These are phyloP conservation scores for Tenthredo mesomela DNA, from an alignment of 2,888 invertebrate genomes.

Conservation along the genomic window DNA sequence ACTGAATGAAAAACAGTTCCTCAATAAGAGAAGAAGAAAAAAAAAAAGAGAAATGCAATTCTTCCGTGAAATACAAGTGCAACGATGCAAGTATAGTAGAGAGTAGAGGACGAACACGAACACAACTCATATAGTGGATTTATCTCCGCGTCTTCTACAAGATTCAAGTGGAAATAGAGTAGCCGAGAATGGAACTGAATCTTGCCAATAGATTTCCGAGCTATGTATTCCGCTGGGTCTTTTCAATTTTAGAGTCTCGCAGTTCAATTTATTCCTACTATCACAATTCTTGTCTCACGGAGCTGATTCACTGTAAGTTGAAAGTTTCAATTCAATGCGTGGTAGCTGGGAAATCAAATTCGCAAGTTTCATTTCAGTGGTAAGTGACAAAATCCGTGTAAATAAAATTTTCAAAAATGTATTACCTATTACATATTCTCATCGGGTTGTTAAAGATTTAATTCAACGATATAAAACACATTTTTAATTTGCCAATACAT, in stretches of 20 bases:
- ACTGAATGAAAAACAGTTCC: neutral
- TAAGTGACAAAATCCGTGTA: neutral
- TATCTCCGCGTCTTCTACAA: slow-evolving; percentile 27
- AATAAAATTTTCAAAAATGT: neutral
- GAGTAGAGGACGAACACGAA: slow-evolving; percentile 41
- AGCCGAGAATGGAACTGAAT: slow-evolving; percentile 51
- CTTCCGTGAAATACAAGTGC: neutral
- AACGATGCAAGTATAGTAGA: slow-evolving; percentile 39
- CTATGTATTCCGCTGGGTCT: slow-evolving; percentile 30
- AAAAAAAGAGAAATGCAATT: neutral
- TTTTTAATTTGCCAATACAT: neutral
- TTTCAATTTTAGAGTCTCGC: slow-evolving; percentile 49
- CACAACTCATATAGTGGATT: slow-evolving; percentile 47
- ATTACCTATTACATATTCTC: neutral
- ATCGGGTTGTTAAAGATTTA: neutral
- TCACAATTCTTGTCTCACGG: slow-evolving; percentile 13
- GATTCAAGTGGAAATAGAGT: slow-evolving; percentile 50
- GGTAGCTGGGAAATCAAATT: neutral
- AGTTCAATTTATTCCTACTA: slow-evolving; percentile 21
- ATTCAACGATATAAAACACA: neutral
- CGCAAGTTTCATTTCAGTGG: neutral
- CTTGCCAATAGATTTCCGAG: slow-evolving; percentile 59
- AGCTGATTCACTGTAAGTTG: neutral
- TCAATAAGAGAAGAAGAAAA: neutral
- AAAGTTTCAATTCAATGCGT: slow-evolving; percentile 13